Evolutionary conservation across 2,888 invertebrate species (phyloP), one percentile per base, ranked within the genome.

Genomic region (Caenorhabditis virilis): DNA sequence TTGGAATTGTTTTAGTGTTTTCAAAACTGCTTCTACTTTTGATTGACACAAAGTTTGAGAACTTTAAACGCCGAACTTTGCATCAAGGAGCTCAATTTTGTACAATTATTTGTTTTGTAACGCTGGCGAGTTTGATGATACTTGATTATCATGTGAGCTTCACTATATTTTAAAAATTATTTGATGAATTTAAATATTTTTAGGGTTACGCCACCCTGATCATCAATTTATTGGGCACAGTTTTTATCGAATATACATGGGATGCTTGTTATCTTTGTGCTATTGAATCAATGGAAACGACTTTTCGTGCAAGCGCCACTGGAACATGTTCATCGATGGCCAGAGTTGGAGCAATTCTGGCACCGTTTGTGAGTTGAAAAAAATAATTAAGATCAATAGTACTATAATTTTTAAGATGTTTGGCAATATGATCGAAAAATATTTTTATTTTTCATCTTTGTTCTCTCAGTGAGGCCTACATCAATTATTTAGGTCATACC

Each of bases 211-310:
- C 41, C 23, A 65, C 76, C 47, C 52, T 77, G 3, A 47, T 75
- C 1, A 50, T 70, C 25, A 76, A 79, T 43, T 30, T 78, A 9
- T 9, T 75, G 9, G 79, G 79, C 22, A 70, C 71, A 7, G 65
- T 69, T 5, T 76, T 78, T 61, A 75, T 79, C 49, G 79, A 79
- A 54, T 75, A 74, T 67, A 76, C 76, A 7, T 78, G 79, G 79
- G 78, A 78, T 46, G 78, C 78, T 1, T 72, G 72, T 52, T 78
- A 78, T 38, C 62, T 78, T 6, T 77, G 77, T 43, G 74, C 74
- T 1, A 69, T 78, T 18, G 78, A 78, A 49, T 61, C 72, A 1
- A 67, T 78, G 58, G 77, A 77, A 26, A 79, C 78, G 0, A 50
- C 67, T 4, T 67, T 74, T 46, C 64, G 77, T 15, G 69, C 77